Percentiles rank a stretch among this genome's conserved stretches.
phyloP scores from a whole-genome alignment of 2,888 invertebrate species.

The Drosophila siamana region DNA sequence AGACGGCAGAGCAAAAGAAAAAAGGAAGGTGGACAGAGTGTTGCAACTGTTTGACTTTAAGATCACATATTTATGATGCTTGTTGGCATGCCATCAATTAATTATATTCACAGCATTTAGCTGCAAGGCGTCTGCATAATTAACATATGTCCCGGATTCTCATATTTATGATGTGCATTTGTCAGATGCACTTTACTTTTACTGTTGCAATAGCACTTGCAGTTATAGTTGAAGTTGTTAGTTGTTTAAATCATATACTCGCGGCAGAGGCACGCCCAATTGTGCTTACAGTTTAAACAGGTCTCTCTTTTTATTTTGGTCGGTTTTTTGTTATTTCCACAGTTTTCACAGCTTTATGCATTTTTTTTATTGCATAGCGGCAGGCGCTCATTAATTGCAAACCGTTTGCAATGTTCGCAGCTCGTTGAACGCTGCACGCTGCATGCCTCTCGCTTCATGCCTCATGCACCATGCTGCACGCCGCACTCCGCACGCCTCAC shows the following conservation, averaged over 20 bases:
- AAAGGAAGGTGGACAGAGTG: constrained; percentile 11
- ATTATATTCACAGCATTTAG: not conserved
- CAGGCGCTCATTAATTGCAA: constrained; percentile 73
- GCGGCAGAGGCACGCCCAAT: constrained; percentile 21
- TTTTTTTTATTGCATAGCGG: constrained; percentile 52
- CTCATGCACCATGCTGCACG: constrained; percentile 50
- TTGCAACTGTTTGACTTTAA: not conserved
- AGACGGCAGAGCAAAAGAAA: constrained; percentile 38
- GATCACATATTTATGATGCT: not conserved
- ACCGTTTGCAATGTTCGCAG: constrained; percentile 78
- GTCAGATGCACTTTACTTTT: constrained; percentile 26
- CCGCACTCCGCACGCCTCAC: constrained; percentile 63
- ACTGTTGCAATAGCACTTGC: no score
- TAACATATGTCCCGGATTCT: not conserved
- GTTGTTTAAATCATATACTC: constrained; percentile 40
- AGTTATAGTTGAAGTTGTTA: constrained; percentile 5
- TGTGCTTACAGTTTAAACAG: constrained; percentile 37
- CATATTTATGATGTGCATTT: constrained; percentile 40
- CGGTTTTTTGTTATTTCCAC: constrained; percentile 27
- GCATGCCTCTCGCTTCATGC: constrained; percentile 29
- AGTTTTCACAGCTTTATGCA: constrained; percentile 36
- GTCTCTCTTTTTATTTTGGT: constrained; percentile 23
- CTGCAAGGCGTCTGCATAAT: not conserved
- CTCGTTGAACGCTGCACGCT: constrained; percentile 56
- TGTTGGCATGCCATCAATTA: not conserved